Base-by-base conservation (phyloP, 2,113 vertebrate species). In the Nothocercus nigrocapillus region DNA sequence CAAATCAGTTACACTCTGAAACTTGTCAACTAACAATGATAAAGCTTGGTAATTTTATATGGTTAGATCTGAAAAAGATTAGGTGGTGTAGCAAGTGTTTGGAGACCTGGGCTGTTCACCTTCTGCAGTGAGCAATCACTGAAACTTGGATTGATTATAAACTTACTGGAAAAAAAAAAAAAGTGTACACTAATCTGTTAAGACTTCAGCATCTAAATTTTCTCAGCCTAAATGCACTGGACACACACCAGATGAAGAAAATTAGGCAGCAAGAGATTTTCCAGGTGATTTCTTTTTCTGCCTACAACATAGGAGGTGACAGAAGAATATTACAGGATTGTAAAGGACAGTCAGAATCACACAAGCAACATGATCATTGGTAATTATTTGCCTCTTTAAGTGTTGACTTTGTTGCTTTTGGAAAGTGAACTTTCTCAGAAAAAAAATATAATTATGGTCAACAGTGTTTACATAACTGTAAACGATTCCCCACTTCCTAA, bases 51-150 rank as follows among this genome's bases (percentile, higher is more conserved):
- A 87, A 94, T 44, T 92, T 81, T 66, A 68, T 56, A 30, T 93
- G 94, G 90, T 94, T 94, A 94, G 69, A 90, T 53, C 74, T 93
- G 95, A 95, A 95, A 92, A 92, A 96, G 89, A 49, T 90, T 34
- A 94, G 49, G 74, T 83, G 79, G 30, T 54, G 62, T 96, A 93
- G 85, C 81, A 93, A 93, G 27, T 84, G 79, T 76, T 91, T 68
- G 84, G 89, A 95, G 78, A 75, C 42, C 53, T 20, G 19, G 58
- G 56, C 74, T 93, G 81, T 94, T 92, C 79, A 58, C 88, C 69
- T 76, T 73, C 74, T 77, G 49, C 70, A 93, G 74, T 90, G 81
- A 90, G 86, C 86, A 92, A 94, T 92, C 40, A 47, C 56, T 40
- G 61, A 47, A 18, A 72, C 47, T 38, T 82, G 74, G 69, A 93